Evolutionary conservation across 2,797 vertebrate species (phyloP).

Genomic region (Aselliscus stoliczkanus): DNA sequence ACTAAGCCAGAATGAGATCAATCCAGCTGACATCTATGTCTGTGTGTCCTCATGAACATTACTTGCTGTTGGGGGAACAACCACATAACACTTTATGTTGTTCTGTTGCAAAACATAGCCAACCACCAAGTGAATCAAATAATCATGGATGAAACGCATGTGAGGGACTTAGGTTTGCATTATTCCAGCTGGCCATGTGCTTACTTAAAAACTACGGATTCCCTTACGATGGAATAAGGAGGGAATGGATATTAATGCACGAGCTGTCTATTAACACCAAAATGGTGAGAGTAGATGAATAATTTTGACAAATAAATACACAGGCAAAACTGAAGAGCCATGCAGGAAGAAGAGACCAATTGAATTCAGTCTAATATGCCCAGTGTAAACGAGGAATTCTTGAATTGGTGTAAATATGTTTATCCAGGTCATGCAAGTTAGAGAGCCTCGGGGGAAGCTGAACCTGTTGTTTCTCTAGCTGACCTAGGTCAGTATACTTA

Average conservation of each 20-base stretch:
- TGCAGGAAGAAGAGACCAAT: neutral
- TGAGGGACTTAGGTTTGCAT: neutral
- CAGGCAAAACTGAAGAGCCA: neutral
- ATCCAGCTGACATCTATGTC: neutral
- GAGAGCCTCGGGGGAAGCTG: neutral
- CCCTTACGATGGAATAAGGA: neutral
- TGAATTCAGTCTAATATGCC: neutral
- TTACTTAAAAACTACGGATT: neutral
- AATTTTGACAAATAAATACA: neutral
- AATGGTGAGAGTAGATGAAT: neutral
- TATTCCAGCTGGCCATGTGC: neutral
- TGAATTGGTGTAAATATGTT: neutral
- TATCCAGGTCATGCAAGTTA: neutral
- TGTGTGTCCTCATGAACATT: neutral
- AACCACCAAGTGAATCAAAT: neutral
- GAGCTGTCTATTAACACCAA: neutral
- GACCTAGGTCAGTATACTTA: neutral
- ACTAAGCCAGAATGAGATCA: neutral
- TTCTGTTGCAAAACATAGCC: neutral
- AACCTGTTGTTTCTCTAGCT: neutral
- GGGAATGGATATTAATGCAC: neutral
- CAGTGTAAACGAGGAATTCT: neutral
- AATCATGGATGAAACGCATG: neutral
- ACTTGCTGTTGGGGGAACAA: neutral
- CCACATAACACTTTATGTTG: neutral